phyloP scores from a whole-genome alignment of 2,113 vertebrate species.

The Xenopus laevis region DNA sequence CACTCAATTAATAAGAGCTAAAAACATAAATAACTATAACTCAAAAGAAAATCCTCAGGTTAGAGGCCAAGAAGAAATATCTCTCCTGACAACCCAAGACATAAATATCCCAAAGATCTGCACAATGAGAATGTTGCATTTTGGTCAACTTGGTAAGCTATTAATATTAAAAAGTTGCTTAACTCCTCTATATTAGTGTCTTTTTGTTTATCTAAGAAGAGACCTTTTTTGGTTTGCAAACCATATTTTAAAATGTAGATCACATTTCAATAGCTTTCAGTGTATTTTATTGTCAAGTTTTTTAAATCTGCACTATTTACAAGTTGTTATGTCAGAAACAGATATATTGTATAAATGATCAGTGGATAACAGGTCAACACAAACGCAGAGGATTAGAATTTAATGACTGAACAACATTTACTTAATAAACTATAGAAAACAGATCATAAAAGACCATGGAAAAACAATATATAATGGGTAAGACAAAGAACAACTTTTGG shows the following conservation, averaged over 20 bases:
- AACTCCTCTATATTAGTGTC: conserved; percentile 15
- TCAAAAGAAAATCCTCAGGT: conserved; percentile 28
- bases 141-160: conserved; percentile 6
- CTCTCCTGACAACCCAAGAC: conserved; percentile 2
- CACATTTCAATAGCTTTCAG: too few species aligned
- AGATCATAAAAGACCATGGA: too few species aligned
- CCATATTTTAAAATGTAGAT: background rate
- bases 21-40: conserved; percentile 11
- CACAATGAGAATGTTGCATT: background rate
- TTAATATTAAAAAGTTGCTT: background rate
- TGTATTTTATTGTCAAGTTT: too few species aligned
- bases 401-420: too few species aligned
- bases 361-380: too few species aligned
- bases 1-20: background rate
- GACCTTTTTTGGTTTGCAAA: conserved; percentile 9
- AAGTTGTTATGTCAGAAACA: too few species aligned
- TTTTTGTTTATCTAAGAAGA: conserved; percentile 10
- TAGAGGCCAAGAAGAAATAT: conserved; percentile 18
- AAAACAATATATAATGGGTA: too few species aligned
- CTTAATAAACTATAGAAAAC: too few species aligned
- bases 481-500: too few species aligned
- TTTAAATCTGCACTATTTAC: too few species aligned
- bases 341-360: too few species aligned
- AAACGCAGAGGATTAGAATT: too few species aligned
- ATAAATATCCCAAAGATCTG: background rate